phyloP scores from a whole-genome alignment of 2,113 vertebrate genomes.

The Larimichthys polyactis region DNA sequence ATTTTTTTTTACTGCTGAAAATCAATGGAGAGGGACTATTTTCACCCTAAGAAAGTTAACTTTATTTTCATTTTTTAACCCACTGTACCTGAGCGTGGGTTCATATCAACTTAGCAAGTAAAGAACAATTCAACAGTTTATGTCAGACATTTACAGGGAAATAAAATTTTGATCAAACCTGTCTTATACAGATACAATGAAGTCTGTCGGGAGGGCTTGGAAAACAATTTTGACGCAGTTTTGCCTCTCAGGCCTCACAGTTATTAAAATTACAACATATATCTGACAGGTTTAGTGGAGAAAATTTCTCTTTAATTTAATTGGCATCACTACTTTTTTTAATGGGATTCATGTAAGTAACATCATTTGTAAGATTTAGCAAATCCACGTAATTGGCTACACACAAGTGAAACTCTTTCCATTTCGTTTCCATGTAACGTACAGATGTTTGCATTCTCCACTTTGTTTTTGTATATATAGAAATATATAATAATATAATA shows the following conservation, averaged over 20 bases:
- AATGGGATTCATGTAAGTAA: neutral
- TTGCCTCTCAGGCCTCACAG: neutral
- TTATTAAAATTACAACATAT: neutral
- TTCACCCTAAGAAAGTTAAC: slow-evolving; percentile 5
- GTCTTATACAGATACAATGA: too few species aligned
- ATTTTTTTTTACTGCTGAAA: slow-evolving; percentile 1
- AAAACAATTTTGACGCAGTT: neutral
- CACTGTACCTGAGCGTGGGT: neutral
- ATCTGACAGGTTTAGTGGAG: neutral
- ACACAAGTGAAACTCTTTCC: neutral
- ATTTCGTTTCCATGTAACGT: neutral
- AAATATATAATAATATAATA: too few species aligned
- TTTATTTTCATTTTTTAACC: neutral
- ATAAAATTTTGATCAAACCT: neutral
- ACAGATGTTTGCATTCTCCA: neutral
- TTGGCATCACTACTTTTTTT: too few species aligned
- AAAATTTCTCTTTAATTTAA: too few species aligned
- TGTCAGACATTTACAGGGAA: neutral
- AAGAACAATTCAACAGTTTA: neutral
- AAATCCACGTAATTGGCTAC: neutral
- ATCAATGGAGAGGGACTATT: neutral
- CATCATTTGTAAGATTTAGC: neutral
- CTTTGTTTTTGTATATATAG: neutral
- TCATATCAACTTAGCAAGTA: too few species aligned
- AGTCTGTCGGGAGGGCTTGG: neutral